phyloP scores from a whole-genome alignment of 2,113 vertebrate species.

The Prunella fulvescens region DNA sequence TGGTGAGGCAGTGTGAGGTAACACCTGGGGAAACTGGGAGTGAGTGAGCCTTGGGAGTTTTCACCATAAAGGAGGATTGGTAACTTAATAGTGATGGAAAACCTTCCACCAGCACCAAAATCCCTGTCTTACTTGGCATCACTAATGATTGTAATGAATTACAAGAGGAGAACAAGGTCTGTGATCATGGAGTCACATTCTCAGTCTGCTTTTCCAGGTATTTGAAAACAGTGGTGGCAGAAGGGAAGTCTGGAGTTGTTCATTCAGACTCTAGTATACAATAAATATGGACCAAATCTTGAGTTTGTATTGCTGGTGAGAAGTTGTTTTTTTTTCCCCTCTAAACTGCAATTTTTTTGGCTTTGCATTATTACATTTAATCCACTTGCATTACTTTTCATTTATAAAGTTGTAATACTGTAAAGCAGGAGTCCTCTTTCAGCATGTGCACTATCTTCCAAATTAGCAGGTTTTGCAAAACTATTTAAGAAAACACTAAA shows the following conservation, averaged over 20 bases:
- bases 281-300: background rate
- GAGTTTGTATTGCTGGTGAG: background rate
- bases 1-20: background rate
- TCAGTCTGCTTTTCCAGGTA: background rate
- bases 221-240: background rate
- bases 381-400: background rate
- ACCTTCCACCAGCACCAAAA: background rate
- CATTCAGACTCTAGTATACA: background rate
- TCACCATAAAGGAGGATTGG: background rate
- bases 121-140: background rate
- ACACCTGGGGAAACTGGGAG: background rate
- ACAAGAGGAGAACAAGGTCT: background rate
- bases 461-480: background rate
- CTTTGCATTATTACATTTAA: background rate
- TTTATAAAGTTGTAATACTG: background rate
- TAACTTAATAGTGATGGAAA: background rate
- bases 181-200: background rate
- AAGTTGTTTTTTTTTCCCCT: background rate
- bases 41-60: background rate
- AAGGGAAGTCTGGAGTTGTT: background rate
- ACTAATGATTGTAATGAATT: background rate
- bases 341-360: background rate
- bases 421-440: background rate
- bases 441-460: background rate
- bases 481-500: background rate